These are phyloP conservation scores for Timema cristinae DNA, from an alignment of 2,888 invertebrate species.

Conservation along the genomic window DNA sequence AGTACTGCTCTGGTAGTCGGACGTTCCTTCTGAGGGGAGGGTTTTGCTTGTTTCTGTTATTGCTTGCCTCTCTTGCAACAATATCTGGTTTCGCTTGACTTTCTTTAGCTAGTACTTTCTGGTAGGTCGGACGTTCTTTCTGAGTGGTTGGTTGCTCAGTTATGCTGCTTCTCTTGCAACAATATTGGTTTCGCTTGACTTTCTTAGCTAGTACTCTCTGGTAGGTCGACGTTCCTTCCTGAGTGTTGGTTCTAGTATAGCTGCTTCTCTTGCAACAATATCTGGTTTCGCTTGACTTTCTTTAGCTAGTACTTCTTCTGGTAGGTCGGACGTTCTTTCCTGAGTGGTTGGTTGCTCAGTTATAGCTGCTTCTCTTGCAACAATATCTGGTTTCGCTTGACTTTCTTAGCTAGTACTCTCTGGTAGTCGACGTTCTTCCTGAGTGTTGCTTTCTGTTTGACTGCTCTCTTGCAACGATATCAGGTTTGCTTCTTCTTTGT, in stretches of 20 bases:
- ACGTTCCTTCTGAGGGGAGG: constrained; percentile 15
- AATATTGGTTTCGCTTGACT: constrained; percentile 22
- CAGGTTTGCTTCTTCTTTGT: too few relatives aligned
- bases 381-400: background rate
- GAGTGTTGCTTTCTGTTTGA: too few relatives aligned
- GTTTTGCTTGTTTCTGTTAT: constrained; percentile 17
- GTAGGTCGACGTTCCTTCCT: constrained; percentile 12
- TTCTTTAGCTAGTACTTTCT: constrained; percentile 2
- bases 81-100: constrained; percentile 21
- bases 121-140: constrained; percentile 15
- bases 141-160: constrained; percentile 25
- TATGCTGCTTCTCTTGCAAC: constrained; percentile 22
- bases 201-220: constrained; percentile 9
- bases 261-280: constrained; percentile 17
- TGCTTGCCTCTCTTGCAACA: constrained; percentile 15
- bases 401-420: constrained; percentile 16
- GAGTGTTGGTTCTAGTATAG: constrained; percentile 16
- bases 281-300: constrained; percentile 22
- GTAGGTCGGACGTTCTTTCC: constrained; percentile 21
- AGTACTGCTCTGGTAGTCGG: constrained; percentile 15
- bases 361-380: constrained; percentile 18
- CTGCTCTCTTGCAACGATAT: too few relatives aligned
- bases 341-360: constrained; percentile 17
- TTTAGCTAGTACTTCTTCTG: background rate
- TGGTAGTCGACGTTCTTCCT: too few relatives aligned